Percentiles rank a stretch among this genome's conserved stretches.
phyloP scores from a whole-genome alignment of 2,888 invertebrate species.

The Stenoptilia bipunctidactyla region DNA sequence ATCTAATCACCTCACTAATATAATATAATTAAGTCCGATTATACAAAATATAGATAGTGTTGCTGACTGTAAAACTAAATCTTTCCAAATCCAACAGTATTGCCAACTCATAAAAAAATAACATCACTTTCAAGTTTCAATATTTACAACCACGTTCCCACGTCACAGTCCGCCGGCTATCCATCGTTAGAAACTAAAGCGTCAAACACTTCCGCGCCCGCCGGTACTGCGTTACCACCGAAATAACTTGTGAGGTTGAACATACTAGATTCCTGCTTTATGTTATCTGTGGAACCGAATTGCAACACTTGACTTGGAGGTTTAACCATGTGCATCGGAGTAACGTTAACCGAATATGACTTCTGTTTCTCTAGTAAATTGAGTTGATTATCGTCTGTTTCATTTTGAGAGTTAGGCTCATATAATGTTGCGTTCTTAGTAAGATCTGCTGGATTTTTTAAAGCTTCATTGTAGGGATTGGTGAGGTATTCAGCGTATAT shows the following conservation, averaged over 20 bases:
- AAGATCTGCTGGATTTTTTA: conserved; percentile 22
- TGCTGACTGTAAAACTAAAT: too few species aligned
- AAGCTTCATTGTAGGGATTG: conserved; percentile 65
- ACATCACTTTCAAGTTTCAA: background rate
- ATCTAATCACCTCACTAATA: too few species aligned
- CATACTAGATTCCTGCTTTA: conserved; percentile 49
- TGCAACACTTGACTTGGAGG: conserved; percentile 28
- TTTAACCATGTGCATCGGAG: conserved; percentile 49
- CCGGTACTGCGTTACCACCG: conserved; percentile 59
- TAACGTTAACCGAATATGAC: conserved; percentile 51
- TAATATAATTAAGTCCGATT: too few species aligned
- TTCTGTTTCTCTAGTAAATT: conserved; percentile 33
- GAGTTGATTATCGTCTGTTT: conserved; percentile 15
- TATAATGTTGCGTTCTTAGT: conserved; percentile 36
- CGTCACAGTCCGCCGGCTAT: conserved; percentile 47
- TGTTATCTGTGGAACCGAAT: conserved; percentile 57
- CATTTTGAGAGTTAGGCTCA: conserved; percentile 26
- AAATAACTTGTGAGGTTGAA: conserved; percentile 78
- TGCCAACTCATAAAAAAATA: background rate
- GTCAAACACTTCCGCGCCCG: conserved; percentile 75
- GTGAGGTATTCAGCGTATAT: conserved; percentile 69
- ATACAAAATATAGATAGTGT: too few species aligned
- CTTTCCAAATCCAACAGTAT: too few species aligned
- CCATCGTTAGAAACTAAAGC: conserved; percentile 47
- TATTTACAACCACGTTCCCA: conserved; percentile 48